Percentiles rank a stretch among this genome's conserved stretches.
phyloP scores from a whole-genome alignment of 2,113 vertebrate species.

The Cavia aperea region DNA sequence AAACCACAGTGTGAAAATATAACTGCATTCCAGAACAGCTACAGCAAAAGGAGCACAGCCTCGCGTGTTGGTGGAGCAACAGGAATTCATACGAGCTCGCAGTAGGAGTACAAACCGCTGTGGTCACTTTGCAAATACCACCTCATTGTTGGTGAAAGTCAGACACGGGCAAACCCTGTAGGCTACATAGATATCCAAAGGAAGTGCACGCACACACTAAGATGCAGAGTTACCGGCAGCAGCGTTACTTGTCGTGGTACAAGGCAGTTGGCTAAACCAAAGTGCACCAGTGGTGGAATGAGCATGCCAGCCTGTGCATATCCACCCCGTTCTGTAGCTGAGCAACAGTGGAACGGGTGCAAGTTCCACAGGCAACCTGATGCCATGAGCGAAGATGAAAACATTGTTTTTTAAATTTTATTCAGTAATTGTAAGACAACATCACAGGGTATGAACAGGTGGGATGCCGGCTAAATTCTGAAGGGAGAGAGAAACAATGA shows the following conservation, averaged over 20 bases:
- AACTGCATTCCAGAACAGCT: neutral
- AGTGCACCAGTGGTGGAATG: neutral
- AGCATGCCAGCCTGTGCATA: neutral
- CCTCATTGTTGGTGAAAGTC: neutral
- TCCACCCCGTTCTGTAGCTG: neutral
- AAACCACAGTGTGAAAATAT: neutral
- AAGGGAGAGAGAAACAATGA: neutral
- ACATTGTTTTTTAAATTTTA: too few relatives aligned
- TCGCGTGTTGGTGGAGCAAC: neutral
- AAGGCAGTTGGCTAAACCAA: neutral
- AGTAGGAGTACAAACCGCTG: neutral
- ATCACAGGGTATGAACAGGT: too few relatives aligned
- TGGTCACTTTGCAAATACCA: neutral
- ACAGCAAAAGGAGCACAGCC: neutral
- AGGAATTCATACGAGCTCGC: neutral
- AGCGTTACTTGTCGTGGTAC: neutral
- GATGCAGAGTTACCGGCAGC: neutral
- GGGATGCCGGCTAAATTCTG: neutral
- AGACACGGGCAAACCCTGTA: neutral
- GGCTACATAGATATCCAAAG: neutral
- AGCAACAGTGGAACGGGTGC: neutral
- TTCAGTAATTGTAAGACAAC: neutral
- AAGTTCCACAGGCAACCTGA: fast-evolving
- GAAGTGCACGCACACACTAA: neutral
- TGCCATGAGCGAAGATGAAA: neutral